phyloP scores from a whole-genome alignment of 2,113 vertebrate species.

The Antennarius striatus region DNA sequence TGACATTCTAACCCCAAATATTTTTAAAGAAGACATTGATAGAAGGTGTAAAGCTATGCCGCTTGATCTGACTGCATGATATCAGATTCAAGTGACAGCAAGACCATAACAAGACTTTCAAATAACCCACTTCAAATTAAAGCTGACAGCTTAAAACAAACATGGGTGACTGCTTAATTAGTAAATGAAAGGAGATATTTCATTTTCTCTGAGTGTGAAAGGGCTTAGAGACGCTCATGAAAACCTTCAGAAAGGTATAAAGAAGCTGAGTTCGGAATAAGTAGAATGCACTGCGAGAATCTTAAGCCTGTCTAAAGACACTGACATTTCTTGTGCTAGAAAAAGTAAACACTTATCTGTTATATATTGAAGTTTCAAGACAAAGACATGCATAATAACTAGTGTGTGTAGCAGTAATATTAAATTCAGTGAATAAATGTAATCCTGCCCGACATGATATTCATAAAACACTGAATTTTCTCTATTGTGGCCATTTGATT shows the following conservation, averaged over 20 bases:
- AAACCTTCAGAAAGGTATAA: slow-evolving; percentile 58
- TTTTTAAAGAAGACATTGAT: slow-evolving; percentile 76
- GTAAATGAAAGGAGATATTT: slow-evolving; percentile 81
- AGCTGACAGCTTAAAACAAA: slow-evolving; percentile 82
- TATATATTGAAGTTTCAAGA: slow-evolving; percentile 27
- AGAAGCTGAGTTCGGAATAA: slow-evolving; percentile 43
- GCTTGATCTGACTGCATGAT: slow-evolving; percentile 74
- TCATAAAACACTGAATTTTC: slow-evolving; percentile 32
- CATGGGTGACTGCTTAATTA: slow-evolving; percentile 78
- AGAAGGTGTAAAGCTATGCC: slow-evolving; percentile 70
- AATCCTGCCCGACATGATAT: slow-evolving; percentile 34
- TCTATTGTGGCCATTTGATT: slow-evolving; percentile 41
- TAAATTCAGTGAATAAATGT: slow-evolving; percentile 19
- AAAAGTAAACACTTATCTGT: slow-evolving; percentile 14
- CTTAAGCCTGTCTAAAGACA: slow-evolving; percentile 31
- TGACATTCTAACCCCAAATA: slow-evolving; percentile 79
- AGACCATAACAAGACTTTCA: slow-evolving; percentile 78
- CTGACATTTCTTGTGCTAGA: slow-evolving; percentile 23
- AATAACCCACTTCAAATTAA: slow-evolving; percentile 79
- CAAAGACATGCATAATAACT: slow-evolving; percentile 34
- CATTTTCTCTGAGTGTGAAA: slow-evolving; percentile 70
- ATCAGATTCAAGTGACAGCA: slow-evolving; percentile 73
- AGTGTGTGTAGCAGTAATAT: slow-evolving; percentile 12
- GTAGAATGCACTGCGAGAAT: slow-evolving; percentile 13
- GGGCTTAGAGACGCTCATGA: slow-evolving; percentile 59